These are phyloP conservation scores for Cerastoderma edule DNA, from an alignment of 2,888 invertebrate species.

Conservation along the genomic window DNA sequence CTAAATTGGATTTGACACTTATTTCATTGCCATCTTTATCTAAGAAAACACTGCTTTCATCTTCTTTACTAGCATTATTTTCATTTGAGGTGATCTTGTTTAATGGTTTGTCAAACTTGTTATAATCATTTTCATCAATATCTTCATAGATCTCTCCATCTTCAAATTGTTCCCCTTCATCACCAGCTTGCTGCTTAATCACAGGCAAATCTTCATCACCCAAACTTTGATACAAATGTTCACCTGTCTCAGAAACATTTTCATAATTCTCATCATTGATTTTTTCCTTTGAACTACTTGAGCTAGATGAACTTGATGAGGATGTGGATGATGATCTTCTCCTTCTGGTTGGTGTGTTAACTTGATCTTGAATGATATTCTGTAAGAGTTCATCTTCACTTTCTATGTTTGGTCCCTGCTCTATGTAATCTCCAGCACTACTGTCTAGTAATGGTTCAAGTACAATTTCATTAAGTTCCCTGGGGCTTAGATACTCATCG, in stretches of 20 bases:
- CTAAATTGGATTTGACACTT: neutral
- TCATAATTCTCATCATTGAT: neutral
- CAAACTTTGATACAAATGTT: slow-evolving; percentile 3
- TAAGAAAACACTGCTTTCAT: too few species aligned
- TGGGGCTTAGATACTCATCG: neutral
- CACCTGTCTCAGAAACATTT: neutral
- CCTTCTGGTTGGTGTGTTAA: slow-evolving; percentile 22
- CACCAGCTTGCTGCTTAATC: neutral
- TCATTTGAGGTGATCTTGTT: neutral
- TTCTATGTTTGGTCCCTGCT: slow-evolving; percentile 18
- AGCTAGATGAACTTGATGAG: slow-evolving; percentile 2
- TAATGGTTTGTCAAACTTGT: neutral
- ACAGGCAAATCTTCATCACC: neutral
- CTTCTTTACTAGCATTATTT: too few species aligned
- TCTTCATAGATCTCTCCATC: slow-evolving; percentile 20
- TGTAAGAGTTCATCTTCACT: slow-evolving; percentile 49
- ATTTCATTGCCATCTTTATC: neutral
- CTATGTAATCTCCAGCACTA: neutral
- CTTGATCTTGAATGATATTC: slow-evolving; percentile 27
- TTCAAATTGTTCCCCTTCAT: slow-evolving; percentile 6
- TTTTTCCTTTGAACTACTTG: neutral
- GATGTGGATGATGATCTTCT: slow-evolving; percentile 32
- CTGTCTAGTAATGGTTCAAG: slow-evolving; percentile 2
- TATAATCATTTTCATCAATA: neutral
- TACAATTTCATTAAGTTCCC: slow-evolving; percentile 9